phyloP scores from a whole-genome alignment of 2,113 vertebrate species.

The Notarius quadriscutis region DNA sequence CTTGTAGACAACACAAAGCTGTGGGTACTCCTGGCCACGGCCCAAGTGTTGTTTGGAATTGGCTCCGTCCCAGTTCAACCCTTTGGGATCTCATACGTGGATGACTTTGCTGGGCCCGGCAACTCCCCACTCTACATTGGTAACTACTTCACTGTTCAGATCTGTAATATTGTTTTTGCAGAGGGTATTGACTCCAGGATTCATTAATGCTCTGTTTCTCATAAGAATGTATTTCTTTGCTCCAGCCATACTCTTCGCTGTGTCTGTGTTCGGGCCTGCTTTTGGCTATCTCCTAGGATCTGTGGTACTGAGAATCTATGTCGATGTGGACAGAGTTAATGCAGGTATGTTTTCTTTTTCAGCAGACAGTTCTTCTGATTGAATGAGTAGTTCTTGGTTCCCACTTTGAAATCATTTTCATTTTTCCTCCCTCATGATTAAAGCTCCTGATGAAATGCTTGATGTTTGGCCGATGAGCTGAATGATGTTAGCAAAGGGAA shows the following conservation, averaged over 20 bases:
- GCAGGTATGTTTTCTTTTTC: constrained; percentile 67
- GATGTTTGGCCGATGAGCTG: neutral
- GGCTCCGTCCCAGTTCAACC: constrained; percentile 96
- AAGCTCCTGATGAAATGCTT: neutral
- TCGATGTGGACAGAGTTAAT: constrained; percentile 81
- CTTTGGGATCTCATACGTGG: constrained; percentile 94
- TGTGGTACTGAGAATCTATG: constrained; percentile 82
- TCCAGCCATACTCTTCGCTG: constrained; percentile 90
- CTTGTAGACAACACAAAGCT: constrained; percentile 76
- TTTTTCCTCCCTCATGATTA: neutral
- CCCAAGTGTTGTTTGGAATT: constrained; percentile 88
- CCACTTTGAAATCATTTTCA: neutral
- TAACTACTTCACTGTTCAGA: constrained; percentile 62
- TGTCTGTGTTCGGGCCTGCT: constrained; percentile 89
- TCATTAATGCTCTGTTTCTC: neutral
- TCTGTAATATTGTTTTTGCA: neutral
- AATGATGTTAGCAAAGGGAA: neutral
- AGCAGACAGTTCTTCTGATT: constrained; percentile 30
- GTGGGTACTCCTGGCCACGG: constrained; percentile 87
- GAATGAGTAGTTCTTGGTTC: neutral
- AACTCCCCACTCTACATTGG: constrained; percentile 92
- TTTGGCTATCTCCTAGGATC: constrained; percentile 90
- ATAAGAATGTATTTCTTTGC: constrained; percentile 33
- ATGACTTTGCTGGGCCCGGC: constrained; percentile 85
- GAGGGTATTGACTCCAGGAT: neutral